A percentile compares a stretch with the other conserved stretches of the same genome.
Evolutionary conservation across 2,888 invertebrate species (phyloP).

Genomic region (Allolobophora icterica): DNA sequence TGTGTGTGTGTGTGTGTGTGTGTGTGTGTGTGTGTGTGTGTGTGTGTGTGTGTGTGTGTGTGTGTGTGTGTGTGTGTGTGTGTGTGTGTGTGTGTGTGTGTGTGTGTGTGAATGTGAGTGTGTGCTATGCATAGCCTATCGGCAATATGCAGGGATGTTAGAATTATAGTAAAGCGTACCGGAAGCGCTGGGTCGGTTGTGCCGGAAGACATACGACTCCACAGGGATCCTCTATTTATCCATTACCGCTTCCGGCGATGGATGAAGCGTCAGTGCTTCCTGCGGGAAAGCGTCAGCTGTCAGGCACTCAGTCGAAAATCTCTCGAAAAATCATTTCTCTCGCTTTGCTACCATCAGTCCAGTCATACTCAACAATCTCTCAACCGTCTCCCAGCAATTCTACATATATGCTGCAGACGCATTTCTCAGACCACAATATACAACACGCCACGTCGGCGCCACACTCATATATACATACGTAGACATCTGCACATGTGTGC

Average conservation of each 20-base stretch:
- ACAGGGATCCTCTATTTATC: conserved; percentile 5
- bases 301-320: neutral
- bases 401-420: too few species aligned
- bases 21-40: too few species aligned
- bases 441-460: neutral
- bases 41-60: neutral
- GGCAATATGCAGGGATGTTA: neutral
- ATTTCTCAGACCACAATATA: too few species aligned
- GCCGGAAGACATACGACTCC: conserved; percentile 9
- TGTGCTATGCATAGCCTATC: neutral
- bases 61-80: neutral
- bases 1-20: neutral
- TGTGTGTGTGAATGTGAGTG: neutral
- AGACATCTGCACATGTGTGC: neutral
- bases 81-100: neutral
- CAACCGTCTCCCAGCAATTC: too few species aligned
- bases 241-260: conserved; percentile 12
- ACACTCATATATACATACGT: neutral
- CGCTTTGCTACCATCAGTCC: too few species aligned
- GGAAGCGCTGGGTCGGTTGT: neutral
- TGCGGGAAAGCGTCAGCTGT: conserved; percentile 11
- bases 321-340: neutral
- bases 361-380: too few species aligned
- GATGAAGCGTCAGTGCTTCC: neutral
- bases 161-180: neutral